Conservation (phyloP, 2,888 invertebrate genomes). For the Sepioteuthis lessoniana region DNA sequence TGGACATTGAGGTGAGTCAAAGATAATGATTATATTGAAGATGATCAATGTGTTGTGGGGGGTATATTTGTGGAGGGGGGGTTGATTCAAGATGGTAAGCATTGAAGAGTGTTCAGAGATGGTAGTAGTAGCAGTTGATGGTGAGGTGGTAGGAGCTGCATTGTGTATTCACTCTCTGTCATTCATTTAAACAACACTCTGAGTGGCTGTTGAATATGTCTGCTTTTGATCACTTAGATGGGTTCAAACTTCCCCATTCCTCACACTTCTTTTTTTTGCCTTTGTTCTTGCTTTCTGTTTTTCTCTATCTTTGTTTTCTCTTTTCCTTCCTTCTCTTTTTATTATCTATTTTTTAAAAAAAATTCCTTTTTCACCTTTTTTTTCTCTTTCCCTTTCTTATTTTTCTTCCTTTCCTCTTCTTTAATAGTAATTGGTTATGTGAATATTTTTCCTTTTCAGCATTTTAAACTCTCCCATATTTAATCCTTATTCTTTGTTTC, state of each 20-base stretch:
- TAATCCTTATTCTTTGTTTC: not conserved
- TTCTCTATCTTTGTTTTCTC: not conserved
- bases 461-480: not conserved
- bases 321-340: not conserved
- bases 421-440: not conserved
- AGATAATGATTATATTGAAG: slow-evolving; percentile 10
- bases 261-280: not conserved
- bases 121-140: too few species aligned
- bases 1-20: not conserved
- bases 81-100: not conserved
- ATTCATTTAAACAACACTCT: not conserved
- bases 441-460: not conserved
- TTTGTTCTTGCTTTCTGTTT: not conserved
- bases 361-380: not conserved
- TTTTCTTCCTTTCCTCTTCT: not conserved
- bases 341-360: not conserved
- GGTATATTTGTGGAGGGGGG: not conserved
- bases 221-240: not conserved
- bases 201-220: slow-evolving; percentile 4
- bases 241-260: not conserved
- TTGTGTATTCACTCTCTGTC: not conserved
- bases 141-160: not conserved
- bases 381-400: not conserved
- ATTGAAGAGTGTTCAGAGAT: not conserved
- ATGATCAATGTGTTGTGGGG: not conserved